Evolutionary conservation across 2,113 vertebrate species (phyloP).

Genomic region (Phaethornis superciliosus): DNA sequence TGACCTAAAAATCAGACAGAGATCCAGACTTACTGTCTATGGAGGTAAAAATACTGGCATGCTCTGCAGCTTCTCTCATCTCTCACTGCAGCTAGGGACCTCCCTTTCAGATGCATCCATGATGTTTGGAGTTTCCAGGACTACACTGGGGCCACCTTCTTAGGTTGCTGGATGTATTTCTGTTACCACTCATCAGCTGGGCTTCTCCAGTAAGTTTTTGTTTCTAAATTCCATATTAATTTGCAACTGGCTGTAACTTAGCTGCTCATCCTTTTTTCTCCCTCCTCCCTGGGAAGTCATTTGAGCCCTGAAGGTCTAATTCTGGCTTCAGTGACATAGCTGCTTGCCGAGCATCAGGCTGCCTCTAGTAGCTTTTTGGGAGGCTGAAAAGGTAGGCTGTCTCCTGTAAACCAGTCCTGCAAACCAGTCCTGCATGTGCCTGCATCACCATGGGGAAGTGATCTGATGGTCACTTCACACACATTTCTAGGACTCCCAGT

Average conservation of each 20-base stretch:
- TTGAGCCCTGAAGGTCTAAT: background rate
- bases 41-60: background rate
- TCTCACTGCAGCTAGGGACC: background rate
- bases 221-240: background rate
- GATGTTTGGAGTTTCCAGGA: background rate
- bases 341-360: background rate
- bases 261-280: background rate
- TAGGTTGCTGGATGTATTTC: background rate
- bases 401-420: background rate
- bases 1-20: background rate
- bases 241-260: accelerated
- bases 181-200: background rate
- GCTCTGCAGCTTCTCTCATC: background rate
- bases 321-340: background rate
- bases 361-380: background rate
- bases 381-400: background rate
- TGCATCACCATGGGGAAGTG: accelerated
- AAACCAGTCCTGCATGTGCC: background rate
- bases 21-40: background rate
- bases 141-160: accelerated
- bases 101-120: accelerated
- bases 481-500: accelerated
- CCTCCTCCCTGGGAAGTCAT: background rate
- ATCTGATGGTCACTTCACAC: background rate
- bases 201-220: background rate